phyloP scores from a whole-genome alignment of 1,140 invertebrate species.

The Dreissena rostriformis region DNA sequence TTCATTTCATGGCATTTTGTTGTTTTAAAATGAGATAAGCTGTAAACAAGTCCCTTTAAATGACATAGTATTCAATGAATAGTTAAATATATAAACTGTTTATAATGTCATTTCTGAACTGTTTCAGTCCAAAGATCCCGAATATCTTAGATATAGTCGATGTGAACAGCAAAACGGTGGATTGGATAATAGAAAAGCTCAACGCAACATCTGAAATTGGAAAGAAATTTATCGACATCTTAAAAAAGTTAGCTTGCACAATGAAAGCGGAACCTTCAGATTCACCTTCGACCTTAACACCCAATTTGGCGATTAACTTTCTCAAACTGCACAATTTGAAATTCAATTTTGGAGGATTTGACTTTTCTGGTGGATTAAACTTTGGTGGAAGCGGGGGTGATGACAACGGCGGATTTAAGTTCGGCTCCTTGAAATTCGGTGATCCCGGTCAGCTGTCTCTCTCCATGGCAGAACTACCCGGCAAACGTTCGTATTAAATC shows the following conservation, averaged over 20 bases:
- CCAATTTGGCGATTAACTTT: not conserved
- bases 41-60: too few relatives aligned
- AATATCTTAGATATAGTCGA: conserved; percentile 31
- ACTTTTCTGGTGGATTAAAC: too few relatives aligned
- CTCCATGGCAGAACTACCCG: not conserved
- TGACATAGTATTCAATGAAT: too few relatives aligned
- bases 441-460: not conserved
- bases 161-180: conserved; percentile 20
- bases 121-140: conserved; percentile 26
- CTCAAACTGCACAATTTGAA: not conserved
- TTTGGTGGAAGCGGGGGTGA: too few relatives aligned
- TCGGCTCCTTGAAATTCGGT: not conserved
- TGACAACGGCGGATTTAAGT: too few relatives aligned
- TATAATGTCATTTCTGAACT: not conserved
- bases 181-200: conserved; percentile 3
- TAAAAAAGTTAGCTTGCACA: not conserved
- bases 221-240: not conserved
- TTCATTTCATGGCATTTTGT: too few relatives aligned
- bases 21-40: too few relatives aligned
- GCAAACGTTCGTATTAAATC: not conserved
- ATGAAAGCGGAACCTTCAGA: not conserved
- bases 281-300: not conserved
- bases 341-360: too few relatives aligned
- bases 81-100: not conserved
- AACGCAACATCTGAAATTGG: not conserved